Percentiles rank a stretch among this genome's conserved stretches.
These are phyloP conservation scores for Cheilosia soror DNA, from an alignment of 2,888 invertebrate species.

Conservation along the genomic window DNA sequence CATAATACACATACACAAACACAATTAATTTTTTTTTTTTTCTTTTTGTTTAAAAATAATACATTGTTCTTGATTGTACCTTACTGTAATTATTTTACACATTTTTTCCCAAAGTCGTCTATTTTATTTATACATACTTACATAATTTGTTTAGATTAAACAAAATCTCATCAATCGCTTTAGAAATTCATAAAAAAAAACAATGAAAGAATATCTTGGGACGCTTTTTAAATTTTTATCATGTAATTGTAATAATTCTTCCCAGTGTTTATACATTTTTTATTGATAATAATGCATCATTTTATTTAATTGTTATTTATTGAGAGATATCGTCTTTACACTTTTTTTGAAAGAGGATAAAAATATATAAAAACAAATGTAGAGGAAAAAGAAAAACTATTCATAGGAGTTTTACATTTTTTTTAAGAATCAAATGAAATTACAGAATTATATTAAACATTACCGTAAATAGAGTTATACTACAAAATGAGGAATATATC, in stretches of 20 bases:
- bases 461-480: slow-evolving; percentile 52
- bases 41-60: slow-evolving; percentile 36
- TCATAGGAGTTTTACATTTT: slow-evolving; percentile 70
- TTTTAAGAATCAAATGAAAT: slow-evolving; percentile 69
- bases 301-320: slow-evolving; percentile 73
- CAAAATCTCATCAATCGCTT: slow-evolving; percentile 1
- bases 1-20: slow-evolving; percentile 24
- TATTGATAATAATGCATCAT: slow-evolving; percentile 49
- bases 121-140: slow-evolving; percentile 42
- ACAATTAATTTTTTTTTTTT: slow-evolving; percentile 2
- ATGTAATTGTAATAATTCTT: slow-evolving; percentile 47
- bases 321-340: slow-evolving; percentile 46
- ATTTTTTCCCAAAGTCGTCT: slow-evolving; percentile 60
- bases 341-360: slow-evolving; percentile 56
- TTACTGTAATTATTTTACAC: slow-evolving; percentile 57
- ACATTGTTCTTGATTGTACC: slow-evolving; percentile 57
- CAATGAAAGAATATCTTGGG: slow-evolving; percentile 12
- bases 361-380: slow-evolving; percentile 29
- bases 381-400: slow-evolving; percentile 23
- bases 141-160: slow-evolving; percentile 1
- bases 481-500: slow-evolving; percentile 64
- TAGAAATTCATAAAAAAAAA: neutral
- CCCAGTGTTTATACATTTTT: slow-evolving; percentile 58
- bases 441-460: slow-evolving; percentile 43
- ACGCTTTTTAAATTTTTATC: neutral